Base-by-base conservation (phyloP, 1,140 invertebrate species). In the Drosophila kanapiae region DNA sequence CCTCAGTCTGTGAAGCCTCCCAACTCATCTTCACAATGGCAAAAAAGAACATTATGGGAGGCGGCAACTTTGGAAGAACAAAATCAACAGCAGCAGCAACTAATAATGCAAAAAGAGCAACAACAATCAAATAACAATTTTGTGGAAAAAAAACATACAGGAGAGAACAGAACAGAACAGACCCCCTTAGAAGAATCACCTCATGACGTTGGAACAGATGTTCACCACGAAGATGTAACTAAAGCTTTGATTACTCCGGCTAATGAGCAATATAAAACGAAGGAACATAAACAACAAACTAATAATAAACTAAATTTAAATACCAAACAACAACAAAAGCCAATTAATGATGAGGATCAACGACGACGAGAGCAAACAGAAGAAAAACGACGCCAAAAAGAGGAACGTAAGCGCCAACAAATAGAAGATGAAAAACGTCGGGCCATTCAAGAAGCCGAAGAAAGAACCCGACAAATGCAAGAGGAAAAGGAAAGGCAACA, bases 361-460 rank as follows among this genome's bases (percentile, higher is more conserved):
- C 13, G 53, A 38, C 35, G 53, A 9, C 61, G 80, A 60, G 92
- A 87, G 8, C 69, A 58, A 33, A 48, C 48, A 6, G 87, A 91
- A 37, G 88, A 82, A 40, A 88, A 91, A 27, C 60, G 75, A 4
- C 74, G 80, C 2, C 33, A 77, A 1, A 91, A 86, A 45, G 91
- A 92, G 78, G 82, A 94, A 93, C 83, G 94, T 93, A 71, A 95
- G 94, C 82, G 94, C 79, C 60, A 94, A 93, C 84, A 93, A 84
- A 80, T 93, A 2, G 94, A 94, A 47, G 94, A 95, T 82, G 91
- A 95, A 75, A 91, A 90, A 82, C 94, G 83, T 72, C 94, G 92
- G 27, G 75, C 40, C 5, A 27, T 78, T 27, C 69, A 72, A 29
- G 81, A 59, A 4, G 87, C 85, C 35, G 91, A 92, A 64, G 80